Percentiles rank a stretch among this genome's conserved stretches.
Conservation (phyloP, 1,140 invertebrate genomes). For the Ostrea edulis region DNA sequence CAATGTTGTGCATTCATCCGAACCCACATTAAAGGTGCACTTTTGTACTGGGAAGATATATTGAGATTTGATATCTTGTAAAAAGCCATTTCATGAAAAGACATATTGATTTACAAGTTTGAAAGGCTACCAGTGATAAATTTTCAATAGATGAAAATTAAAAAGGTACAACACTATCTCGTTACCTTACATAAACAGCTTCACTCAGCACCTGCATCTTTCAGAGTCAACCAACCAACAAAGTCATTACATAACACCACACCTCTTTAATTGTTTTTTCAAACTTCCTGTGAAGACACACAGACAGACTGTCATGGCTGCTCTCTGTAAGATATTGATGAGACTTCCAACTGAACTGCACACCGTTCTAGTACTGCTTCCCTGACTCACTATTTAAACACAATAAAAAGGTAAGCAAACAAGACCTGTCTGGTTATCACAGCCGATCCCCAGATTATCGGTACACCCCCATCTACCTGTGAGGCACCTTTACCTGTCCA, state of each 20-base stretch:
- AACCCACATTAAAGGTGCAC: conserved; percentile 14
- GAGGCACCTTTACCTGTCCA: too few relatives aligned
- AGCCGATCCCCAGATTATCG: not conserved
- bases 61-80: conserved; percentile 33
- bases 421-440: conserved; percentile 11
- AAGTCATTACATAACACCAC: not conserved
- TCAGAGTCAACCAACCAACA: not conserved
- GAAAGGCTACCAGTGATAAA: conserved; percentile 25
- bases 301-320: not conserved
- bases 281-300: not conserved
- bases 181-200: not conserved
- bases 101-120: conserved; percentile 26
- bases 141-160: conserved; percentile 21
- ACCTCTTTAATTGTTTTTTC: not conserved
- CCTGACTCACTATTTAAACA: conserved; percentile 25
- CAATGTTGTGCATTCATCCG: not conserved
- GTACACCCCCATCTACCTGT: not conserved
- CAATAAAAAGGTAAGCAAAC: conserved; percentile 17
- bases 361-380: not conserved
- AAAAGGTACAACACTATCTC: not conserved
- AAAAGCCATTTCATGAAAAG: conserved; percentile 13
- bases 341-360: not conserved
- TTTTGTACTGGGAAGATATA: conserved; percentile 6
- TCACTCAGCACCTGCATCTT: conserved; percentile 14
- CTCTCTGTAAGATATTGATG: not conserved